Evolutionary conservation across 2,888 invertebrate species (phyloP).

Genomic region (Chironomus riparius): DNA sequence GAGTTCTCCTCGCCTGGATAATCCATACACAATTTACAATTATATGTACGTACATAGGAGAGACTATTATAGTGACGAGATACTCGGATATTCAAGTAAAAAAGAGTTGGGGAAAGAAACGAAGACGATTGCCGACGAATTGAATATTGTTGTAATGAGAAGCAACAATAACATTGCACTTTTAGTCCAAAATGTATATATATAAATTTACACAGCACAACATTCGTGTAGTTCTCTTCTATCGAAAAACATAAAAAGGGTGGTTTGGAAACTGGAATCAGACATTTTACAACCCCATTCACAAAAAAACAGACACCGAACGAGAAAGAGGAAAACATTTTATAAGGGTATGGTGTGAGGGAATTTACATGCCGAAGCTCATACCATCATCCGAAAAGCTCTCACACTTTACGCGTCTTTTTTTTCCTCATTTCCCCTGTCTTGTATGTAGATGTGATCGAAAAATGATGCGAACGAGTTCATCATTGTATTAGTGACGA

Average conservation of each 20-base stretch:
- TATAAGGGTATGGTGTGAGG: background rate
- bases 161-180: conserved; percentile 24
- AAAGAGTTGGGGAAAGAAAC: background rate
- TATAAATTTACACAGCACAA: background rate
- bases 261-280: background rate
- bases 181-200: background rate
- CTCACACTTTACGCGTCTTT: background rate
- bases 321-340: background rate
- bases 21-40: background rate
- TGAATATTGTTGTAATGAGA: background rate
- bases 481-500: background rate
- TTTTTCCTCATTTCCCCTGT: background rate
- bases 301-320: background rate
- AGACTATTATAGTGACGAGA: too few relatives aligned
- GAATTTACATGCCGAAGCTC: background rate
- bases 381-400: background rate
- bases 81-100: background rate
- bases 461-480: conserved; percentile 2
- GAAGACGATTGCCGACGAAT: too few relatives aligned
- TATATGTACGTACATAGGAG: too few relatives aligned
- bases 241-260: background rate
- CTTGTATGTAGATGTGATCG: background rate
- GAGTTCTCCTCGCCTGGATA: background rate
- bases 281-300: background rate
- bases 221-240: too few relatives aligned